A percentile compares a stretch with the other conserved stretches of the same genome.
These are phyloP conservation scores for Leptodactylus fuscus DNA, from an alignment of 2,113 vertebrate species.

Conservation along the genomic window DNA sequence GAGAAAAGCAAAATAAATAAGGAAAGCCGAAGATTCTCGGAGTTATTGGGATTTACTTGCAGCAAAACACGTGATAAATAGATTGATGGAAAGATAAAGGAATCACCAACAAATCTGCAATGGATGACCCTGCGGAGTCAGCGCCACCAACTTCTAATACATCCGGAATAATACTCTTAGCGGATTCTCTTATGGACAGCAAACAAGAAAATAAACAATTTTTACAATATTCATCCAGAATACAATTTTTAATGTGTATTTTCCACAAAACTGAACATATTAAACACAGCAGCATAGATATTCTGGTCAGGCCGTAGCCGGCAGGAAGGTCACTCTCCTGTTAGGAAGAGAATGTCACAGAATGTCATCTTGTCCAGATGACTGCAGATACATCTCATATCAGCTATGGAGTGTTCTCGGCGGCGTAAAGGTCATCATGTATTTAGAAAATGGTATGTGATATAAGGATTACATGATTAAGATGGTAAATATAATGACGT, in stretches of 20 bases:
- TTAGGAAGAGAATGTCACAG: constrained; percentile 9
- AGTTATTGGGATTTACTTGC: not conserved
- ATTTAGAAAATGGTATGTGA: not conserved
- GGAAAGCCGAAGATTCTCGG: not conserved
- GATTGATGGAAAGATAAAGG: not conserved
- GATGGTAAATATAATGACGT: not conserved
- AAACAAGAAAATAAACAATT: no score
- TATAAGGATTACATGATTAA: not conserved
- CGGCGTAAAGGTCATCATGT: not conserved
- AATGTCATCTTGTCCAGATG: not conserved
- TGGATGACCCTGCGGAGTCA: not conserved
- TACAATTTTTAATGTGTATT: not conserved
- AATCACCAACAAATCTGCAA: not conserved
- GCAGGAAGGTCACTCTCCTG: not conserved
- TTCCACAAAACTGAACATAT: not conserved
- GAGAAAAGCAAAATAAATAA: not conserved
- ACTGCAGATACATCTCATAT: not conserved
- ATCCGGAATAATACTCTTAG: no score
- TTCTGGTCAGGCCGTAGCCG: not conserved
- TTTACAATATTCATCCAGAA: no score
- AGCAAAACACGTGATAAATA: not conserved
- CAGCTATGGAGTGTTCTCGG: not conserved
- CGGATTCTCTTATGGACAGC: no score
- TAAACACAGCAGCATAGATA: not conserved
- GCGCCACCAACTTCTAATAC: not conserved